Base-by-base conservation (phyloP, 23 tunicate genomes). In the Styela clava region DNA sequence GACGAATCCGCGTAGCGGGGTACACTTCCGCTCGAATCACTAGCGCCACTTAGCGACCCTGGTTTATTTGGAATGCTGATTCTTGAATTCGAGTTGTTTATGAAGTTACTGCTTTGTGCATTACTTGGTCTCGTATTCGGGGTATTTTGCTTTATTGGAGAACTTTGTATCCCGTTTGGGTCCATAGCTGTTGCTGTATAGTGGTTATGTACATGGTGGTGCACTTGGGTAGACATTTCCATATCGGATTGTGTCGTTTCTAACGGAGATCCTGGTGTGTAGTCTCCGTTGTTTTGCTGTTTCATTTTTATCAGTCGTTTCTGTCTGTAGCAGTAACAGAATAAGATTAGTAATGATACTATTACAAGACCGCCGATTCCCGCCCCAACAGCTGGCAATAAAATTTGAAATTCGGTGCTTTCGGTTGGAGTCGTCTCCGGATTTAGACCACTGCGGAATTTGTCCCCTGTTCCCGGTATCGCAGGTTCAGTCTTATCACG, bases 11-110 rank as follows among this genome's bases (percentile, higher is more conserved):
- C 63, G 23, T 80, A 27, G 44, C 64, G 34, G 1, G 84, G 64
- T 33, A 73, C 37, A 63, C 97, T 85, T 31, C 90, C 82, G 51
- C 90, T 85, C 2, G 97, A 91, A 31, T 37, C 69, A 69, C 95
- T 89, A 80, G 86, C 85, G 52, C 88, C 52, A 19, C 86, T 83
- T 74, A 81, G 63, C 2, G 95, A 85, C n/a, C 79, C 79, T 16
- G 78, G 76, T 65, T 80, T 86, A 73, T 78, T 82, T 31, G 89
- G 89, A 24, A 90, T 85, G 20, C 69, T 82, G 34, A 82, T 68
- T 24, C 86, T 76, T 3, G 56, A 52, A 20, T 36, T 7, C 36
- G 26, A 29, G 25, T 78, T 2, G 29, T 30, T 30, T 44, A 35
- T 69, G 18, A 20, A 56, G 24, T 25, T 78, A 3, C 28, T 35